Evolutionary conservation across 2,113 vertebrate species (phyloP), one percentile per base, ranked within the genome.

Genomic region (Ceyx margarethae): DNA sequence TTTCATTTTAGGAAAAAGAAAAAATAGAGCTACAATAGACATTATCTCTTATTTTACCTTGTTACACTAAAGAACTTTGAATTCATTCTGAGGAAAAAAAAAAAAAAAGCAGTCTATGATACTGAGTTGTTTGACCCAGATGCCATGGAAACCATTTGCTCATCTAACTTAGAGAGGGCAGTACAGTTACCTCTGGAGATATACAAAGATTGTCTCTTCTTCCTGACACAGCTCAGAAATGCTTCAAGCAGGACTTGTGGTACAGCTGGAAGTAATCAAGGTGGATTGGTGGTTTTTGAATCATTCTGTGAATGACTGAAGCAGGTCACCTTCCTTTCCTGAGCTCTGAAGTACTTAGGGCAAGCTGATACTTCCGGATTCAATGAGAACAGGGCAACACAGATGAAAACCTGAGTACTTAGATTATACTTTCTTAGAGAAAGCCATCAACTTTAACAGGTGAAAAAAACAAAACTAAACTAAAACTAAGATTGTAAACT

Each of bases 191-290:
- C 42, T 75, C 56, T 33, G n/a, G 21, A 94, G 66, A 50, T 9
- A 21, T 11, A 11, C 37, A 76, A 53, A 79, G 56, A 82, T 48
- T 74, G 33, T 28, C 53, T 60, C 71, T 75, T 75, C 87, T 80
- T 93, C 62, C 78, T 93, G 85, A 91, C 45, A 79, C 15, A 78
- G 21, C 31, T 33, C 83, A 96, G 89, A 88, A 93, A 40, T 28
- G n/a, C 58, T 92, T 87, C 53, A 78, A 92, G 65, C 65, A 89
- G 67, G 62, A 81, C 69, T 80, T 0, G 0, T 50, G 57, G 37
- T 78, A 58, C 20, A 84, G 46, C 68, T 95, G 82, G 80, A 84
- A 92, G 46, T 62, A 91, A 95, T 96, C 80, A 91, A 54, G 35
- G 51, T 92, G 61, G 61, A 93, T 83, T 93, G 71, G 53, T 4